Base-by-base conservation (phyloP, 1,140 invertebrate species). In the Branchinecta lynchi region DNA sequence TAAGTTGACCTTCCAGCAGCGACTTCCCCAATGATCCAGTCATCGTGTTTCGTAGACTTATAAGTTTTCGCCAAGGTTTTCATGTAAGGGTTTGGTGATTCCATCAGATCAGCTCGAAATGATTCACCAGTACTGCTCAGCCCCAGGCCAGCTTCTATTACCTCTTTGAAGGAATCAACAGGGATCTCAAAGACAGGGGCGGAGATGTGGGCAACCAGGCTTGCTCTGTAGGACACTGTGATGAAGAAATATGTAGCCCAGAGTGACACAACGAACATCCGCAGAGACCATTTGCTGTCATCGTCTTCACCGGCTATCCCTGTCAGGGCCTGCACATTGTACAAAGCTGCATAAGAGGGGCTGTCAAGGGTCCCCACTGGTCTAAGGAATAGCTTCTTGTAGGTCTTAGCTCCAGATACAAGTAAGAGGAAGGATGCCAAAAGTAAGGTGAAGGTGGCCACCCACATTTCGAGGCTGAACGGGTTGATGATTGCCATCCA, bases 181-280 rank as follows among this genome's bases (percentile, higher is more conserved):
- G 51, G 51, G 2, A 6, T 2, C 51, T 60, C 51, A 60, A 60
- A 60, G 12, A 60, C 12, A 12, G 51, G 51, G 12, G 51, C 51
- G 12, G 51, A 12, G 12, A 60, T 15, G 17, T 60, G 12, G 12
- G 51, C 51, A 12, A 60, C 12, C 17, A 60, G 17, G 17, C 51
- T 60, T 12, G 51, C 12, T 60, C 17, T 60, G 17, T 60, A 60
- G 17, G 12, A 60, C 17, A 60, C 17, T 20, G 12, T 20, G 51
- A 60, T 20, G 51, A 60, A 60, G 17, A 60, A 60, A 60, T 60
- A 60, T 3, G 51, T 20, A 60, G 51, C 51, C 51, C 51, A 60
- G 17, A 60, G 2, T 60, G 17, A 20, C 12, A 20, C 12, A 60
- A 60, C 17, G 17, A 3, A 60, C 3, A 60, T 6, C 17, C 17